Evolutionary conservation across 2,797 vertebrate species (phyloP), one percentile per base, ranked within the genome.

Genomic region (Scolopax rusticola): DNA sequence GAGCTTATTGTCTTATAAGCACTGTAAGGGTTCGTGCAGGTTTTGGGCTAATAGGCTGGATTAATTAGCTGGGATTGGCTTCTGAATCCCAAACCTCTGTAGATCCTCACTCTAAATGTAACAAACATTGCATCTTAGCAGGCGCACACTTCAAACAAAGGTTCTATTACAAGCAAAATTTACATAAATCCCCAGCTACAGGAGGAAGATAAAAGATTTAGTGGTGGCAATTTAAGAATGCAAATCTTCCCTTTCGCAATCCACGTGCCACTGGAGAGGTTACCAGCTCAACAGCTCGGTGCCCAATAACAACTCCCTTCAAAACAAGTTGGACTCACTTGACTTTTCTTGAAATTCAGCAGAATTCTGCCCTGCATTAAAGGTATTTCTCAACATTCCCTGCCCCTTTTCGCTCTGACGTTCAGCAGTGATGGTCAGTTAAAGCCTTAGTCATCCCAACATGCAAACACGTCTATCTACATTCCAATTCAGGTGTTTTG

Each of bases 1-100:
- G 96, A 98, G 96, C 98, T 98, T 98, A 97, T 98, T 98, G 97
- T 97, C 97, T 98, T 97, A 98, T 76, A 94, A 97, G 96, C 97
- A 96, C 96, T 98, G 96, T 89, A 91, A 97, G 95, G 78, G 98
- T 98, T 98, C 98, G 87, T 32, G 79, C 3, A 89, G 89, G 65
- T 95, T 98, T 97, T 90, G 87, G 97, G 86, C 93, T 97, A 95
- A 96, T 94, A 92, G 94, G 96, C 95, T 95, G 96, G 98, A 98
- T 98, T 98, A 97, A 98, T 98, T 98, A 98, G 97, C 96, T 87
- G 45, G 51, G 60, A 97, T 96, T 98, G 98, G 98, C 75, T 95
- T 94, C 92, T 91, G 63, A 91, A 98, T 47, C 9, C 67, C 94
- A 88, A 63, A 77, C 24, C 90, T 93, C 84, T 74, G 33, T 68